Evolutionary conservation across 1,140 invertebrate species (phyloP).

Genomic region (Drosophila kanapiae): DNA sequence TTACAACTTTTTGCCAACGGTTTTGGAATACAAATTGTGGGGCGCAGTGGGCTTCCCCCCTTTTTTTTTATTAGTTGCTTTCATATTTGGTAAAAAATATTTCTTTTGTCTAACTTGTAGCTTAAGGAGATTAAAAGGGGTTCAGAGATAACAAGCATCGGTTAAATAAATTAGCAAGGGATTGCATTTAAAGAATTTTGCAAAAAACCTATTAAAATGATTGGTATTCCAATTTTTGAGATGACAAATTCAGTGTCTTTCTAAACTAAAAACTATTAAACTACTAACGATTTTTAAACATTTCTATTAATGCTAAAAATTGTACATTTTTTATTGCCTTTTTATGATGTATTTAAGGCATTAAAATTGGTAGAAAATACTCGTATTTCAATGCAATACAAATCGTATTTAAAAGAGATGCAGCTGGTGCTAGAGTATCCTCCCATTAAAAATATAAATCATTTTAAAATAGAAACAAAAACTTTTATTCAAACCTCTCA

Average conservation of each 20-base stretch:
- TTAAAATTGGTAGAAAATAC: too few species aligned
- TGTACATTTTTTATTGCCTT: too few species aligned
- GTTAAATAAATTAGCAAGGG: neutral
- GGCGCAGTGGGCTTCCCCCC: neutral
- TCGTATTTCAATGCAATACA: too few species aligned
- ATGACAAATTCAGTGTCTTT: neutral
- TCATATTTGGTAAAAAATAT: neutral
- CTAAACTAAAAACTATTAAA: too few species aligned
- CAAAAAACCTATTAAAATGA: too few species aligned
- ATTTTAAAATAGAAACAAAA: neutral
- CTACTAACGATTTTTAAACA: too few species aligned
- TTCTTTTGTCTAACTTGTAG: neutral
- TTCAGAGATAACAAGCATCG: neutral
- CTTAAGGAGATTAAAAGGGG: neutral
- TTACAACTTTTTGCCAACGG: slow-evolving; percentile 53
- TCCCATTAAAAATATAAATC: neutral
- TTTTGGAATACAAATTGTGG: slow-evolving; percentile 36
- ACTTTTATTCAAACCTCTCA: slow-evolving; percentile 4
- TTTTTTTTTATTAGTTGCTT: slow-evolving; percentile 1
- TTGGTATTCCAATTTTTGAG: too few species aligned
- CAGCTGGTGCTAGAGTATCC: too few species aligned
- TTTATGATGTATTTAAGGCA: too few species aligned
- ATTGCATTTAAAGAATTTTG: too few species aligned
- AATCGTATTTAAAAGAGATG: too few species aligned
- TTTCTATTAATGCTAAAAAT: too few species aligned